Conservation (phyloP, 2,888 invertebrate genomes). For the Drosophila anomalata region DNA sequence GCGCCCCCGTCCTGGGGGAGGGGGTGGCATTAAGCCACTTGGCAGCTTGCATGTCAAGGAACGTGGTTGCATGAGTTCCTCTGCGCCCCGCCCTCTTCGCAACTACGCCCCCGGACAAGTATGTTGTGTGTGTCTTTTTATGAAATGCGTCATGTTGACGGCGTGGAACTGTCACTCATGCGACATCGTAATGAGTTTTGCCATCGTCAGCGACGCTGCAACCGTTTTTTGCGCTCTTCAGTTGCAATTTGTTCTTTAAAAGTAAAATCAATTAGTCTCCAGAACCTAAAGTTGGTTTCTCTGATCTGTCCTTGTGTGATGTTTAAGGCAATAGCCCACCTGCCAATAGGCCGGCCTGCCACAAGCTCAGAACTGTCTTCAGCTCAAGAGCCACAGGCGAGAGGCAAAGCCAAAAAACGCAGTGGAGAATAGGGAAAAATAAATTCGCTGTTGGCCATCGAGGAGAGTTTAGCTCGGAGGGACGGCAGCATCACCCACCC, state of each 20-base stretch:
- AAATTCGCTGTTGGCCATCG: slow-evolving; percentile 67
- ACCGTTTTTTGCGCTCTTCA: slow-evolving; percentile 11
- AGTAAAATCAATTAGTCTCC: neutral
- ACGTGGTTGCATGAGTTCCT: slow-evolving; percentile 38
- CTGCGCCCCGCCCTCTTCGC: neutral
- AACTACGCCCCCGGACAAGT: neutral
- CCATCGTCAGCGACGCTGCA: slow-evolving; percentile 59
- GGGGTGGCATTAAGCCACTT: slow-evolving; percentile 60
- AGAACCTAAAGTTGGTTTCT: neutral
- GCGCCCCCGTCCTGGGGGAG: neutral
- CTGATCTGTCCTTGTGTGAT: no score
- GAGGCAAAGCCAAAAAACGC: slow-evolving; percentile 10
- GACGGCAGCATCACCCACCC: slow-evolving; percentile 27
- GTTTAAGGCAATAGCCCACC: neutral
- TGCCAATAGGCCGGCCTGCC: slow-evolving; percentile 6
- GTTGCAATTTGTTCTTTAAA: slow-evolving; percentile 2
- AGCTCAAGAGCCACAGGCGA: neutral
- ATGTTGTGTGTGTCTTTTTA: slow-evolving; percentile 42
- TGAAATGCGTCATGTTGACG: slow-evolving; percentile 79
- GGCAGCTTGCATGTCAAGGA: slow-evolving; percentile 35
- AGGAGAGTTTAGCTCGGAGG: slow-evolving; percentile 15
- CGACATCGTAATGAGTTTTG: slow-evolving; percentile 75
- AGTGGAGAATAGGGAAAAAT: slow-evolving; percentile 46
- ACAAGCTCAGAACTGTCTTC: slow-evolving; percentile 12
- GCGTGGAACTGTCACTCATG: slow-evolving; percentile 79